Conservation (phyloP, 2,113 vertebrate species). For the Sinocyclocheilus anshuiensis region DNA sequence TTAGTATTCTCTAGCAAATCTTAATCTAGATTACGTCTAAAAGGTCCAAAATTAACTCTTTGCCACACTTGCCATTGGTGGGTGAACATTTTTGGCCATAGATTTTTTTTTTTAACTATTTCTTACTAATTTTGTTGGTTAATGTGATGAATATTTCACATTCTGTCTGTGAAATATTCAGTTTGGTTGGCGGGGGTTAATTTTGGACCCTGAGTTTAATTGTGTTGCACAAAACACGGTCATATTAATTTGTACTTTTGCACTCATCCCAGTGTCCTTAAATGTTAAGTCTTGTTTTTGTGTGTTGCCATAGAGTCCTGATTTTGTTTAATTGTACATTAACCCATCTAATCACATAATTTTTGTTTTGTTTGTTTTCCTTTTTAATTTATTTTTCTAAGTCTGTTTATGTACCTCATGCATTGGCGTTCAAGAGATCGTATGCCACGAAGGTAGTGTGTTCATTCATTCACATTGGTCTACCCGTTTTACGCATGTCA, state of each 20-base stretch:
- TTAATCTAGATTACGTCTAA: neutral
- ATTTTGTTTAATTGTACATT: slow-evolving; percentile 69
- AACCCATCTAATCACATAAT: slow-evolving; percentile 84
- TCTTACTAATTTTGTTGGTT: neutral
- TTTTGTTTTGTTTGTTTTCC: slow-evolving; percentile 72
- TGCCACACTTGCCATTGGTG: neutral
- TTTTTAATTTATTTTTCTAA: slow-evolving; percentile 74
- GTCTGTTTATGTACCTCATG: slow-evolving; percentile 96
- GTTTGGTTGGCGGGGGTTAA: neutral
- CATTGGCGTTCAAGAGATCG: slow-evolving; percentile 97
- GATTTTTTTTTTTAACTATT: neutral
- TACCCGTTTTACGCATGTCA: slow-evolving; percentile 74
- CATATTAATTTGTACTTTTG: neutral
- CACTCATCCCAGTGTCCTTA: slow-evolving; percentile 28
- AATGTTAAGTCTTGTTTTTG: slow-evolving; percentile 29
- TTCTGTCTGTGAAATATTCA: slow-evolving; percentile 4
- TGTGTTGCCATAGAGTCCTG: slow-evolving; percentile 50
- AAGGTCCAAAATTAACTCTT: slow-evolving; percentile 6
- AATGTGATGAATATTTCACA: neutral
- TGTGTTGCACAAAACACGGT: neutral
- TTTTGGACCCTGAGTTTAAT: neutral
- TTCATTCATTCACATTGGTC: slow-evolving; percentile 72
- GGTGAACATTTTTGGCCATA: neutral
- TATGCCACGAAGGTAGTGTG: slow-evolving; percentile 96
- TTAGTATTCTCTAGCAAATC: neutral